Conservation (phyloP, 2,113 vertebrate genomes). For the Austrofundulus limnaeus region DNA sequence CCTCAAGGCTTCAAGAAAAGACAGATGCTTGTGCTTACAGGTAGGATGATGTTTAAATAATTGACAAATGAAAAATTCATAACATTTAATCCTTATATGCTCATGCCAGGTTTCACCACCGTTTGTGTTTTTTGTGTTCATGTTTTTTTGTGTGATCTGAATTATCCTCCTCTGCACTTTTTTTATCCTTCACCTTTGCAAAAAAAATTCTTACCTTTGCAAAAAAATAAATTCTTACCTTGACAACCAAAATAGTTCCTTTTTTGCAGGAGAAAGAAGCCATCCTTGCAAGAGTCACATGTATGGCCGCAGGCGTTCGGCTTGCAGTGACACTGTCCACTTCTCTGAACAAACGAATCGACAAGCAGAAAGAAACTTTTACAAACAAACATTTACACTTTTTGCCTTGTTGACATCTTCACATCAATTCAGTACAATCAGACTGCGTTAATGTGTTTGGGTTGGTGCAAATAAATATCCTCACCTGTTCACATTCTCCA, state of each 20-base stretch:
- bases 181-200: neutral
- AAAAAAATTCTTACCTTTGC: too few species aligned
- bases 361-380: neutral
- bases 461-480: constrained; percentile 13
- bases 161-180: neutral
- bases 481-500: constrained; percentile 90
- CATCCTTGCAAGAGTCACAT: constrained; percentile 86
- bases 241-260: constrained; percentile 91
- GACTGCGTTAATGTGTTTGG: neutral
- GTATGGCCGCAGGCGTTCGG: constrained; percentile 77
- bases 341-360: constrained; percentile 71
- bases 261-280: constrained; percentile 84
- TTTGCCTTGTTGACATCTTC: neutral
- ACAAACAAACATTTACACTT: too few species aligned
- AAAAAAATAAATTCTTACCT: constrained; percentile 73
- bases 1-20: too few species aligned
- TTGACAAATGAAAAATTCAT: too few species aligned
- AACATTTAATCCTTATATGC: too few species aligned
- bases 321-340: constrained; percentile 90
- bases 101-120: too few species aligned
- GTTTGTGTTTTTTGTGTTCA: too few species aligned
- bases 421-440: neutral
- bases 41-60: too few species aligned
- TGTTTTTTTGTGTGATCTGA: too few species aligned
- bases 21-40: too few species aligned